Evolutionary conservation across 1,140 invertebrate species (phyloP).

Genomic region (Myzus persicae): DNA sequence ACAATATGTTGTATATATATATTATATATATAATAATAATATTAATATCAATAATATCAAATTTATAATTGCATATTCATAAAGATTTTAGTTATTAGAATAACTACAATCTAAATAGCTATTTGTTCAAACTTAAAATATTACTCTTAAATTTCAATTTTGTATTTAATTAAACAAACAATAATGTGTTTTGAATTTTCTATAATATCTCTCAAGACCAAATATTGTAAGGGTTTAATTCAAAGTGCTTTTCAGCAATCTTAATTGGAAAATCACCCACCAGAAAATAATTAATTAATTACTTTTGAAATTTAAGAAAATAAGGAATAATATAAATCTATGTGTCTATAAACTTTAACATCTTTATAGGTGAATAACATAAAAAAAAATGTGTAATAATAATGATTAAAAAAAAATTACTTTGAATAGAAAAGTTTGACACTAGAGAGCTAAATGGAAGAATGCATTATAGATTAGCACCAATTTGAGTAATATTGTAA

Average conservation of each 20-base stretch:
- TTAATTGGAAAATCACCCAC: background rate
- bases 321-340: background rate
- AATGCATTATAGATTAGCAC: constrained; percentile 30
- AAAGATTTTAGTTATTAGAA: constrained; percentile 20
- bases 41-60: constrained; percentile 1
- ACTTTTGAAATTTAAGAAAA: background rate
- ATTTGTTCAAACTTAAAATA: constrained; percentile 36
- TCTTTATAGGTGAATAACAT: background rate
- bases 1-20: background rate
- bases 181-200: background rate
- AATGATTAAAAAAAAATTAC: background rate
- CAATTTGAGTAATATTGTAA: constrained; percentile 22
- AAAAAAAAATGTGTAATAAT: background rate
- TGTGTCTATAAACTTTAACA: background rate
- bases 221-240: background rate
- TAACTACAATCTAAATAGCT: constrained; percentile 26
- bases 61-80: constrained; percentile 1
- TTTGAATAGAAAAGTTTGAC: background rate
- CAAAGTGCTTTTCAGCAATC: background rate
- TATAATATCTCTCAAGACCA: background rate
- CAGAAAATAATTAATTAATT: background rate
- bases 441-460: constrained; percentile 39
- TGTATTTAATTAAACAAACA: background rate
- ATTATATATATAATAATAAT: background rate
- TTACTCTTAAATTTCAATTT: background rate